These are phyloP conservation scores for Protaetia brevitarsis DNA, from an alignment of 1,140 invertebrate genomes.

Conservation along the genomic window DNA sequence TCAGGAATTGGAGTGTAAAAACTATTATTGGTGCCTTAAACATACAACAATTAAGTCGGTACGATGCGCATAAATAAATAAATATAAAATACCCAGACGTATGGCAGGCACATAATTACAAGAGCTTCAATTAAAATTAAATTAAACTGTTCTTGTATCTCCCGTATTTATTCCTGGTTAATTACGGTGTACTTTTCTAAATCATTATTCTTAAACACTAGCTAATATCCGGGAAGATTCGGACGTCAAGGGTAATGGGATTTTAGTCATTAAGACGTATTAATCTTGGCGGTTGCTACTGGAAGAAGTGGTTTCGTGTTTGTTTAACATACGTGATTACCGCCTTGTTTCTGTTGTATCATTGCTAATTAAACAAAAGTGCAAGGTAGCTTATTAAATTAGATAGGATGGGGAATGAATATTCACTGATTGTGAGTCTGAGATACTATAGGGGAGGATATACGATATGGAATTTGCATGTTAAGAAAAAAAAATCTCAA, in stretches of 20 bases:
- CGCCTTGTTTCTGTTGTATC: neutral
- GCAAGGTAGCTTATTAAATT: slow-evolving; percentile 12
- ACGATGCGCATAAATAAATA: neutral
- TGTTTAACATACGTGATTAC: slow-evolving; percentile 16
- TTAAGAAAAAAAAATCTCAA: no score
- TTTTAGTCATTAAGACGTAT: slow-evolving; percentile 10
- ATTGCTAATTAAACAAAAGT: slow-evolving; percentile 13
- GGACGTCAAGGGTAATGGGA: neutral
- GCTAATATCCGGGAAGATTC: neutral
- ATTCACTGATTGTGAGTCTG: no score
- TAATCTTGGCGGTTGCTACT: neutral
- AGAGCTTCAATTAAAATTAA: slow-evolving; percentile 4
- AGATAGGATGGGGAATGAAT: neutral
- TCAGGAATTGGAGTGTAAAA: neutral
- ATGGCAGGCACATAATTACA: neutral
- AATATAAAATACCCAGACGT: neutral
- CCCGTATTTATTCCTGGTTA: slow-evolving; percentile 4
- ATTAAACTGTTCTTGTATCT: slow-evolving; percentile 15
- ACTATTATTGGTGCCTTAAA: slow-evolving; percentile 9
- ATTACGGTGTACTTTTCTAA: slow-evolving; percentile 7
- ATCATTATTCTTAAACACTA: slow-evolving; percentile 4
- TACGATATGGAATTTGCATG: no score
- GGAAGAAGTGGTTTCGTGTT: neutral
- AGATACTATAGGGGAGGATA: no score
- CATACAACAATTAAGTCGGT: neutral